These are phyloP conservation scores for Xerus inauris DNA, from an alignment of 2,113 vertebrate genomes.

Conservation along the genomic window DNA sequence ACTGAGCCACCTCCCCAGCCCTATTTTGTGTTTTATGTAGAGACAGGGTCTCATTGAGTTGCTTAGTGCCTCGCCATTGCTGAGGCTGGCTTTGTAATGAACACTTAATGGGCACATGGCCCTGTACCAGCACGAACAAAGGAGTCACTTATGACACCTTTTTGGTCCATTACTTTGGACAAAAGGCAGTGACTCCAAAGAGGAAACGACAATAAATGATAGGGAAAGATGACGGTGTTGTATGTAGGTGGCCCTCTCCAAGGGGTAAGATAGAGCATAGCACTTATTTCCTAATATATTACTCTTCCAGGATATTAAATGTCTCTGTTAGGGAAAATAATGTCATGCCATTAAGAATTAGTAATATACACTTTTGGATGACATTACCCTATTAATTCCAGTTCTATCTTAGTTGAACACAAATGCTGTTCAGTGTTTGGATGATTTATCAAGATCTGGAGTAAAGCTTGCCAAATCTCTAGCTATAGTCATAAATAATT, in stretches of 20 bases:
- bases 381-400: conserved; percentile 63
- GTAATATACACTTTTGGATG: conserved; percentile 49
- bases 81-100: too few relatives aligned
- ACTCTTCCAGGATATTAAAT: conserved; percentile 64
- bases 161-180: conserved; percentile 35
- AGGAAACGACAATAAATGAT: conserved; percentile 33
- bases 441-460: conserved; percentile 71
- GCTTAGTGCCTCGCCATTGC: too few relatives aligned
- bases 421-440: conserved; percentile 66
- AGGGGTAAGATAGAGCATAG: background rate
- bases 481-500: conserved; percentile 72
- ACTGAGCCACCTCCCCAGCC: too few relatives aligned
- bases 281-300: conserved; percentile 29
- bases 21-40: too few relatives aligned
- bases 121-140: background rate
- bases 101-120: background rate
- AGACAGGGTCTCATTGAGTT: too few relatives aligned
- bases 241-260: background rate
- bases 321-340: conserved; percentile 65
- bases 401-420: conserved; percentile 64
- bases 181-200: conserved; percentile 44
- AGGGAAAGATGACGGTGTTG: conserved; percentile 23
- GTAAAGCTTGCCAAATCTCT: conserved; percentile 68
- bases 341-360: conserved; percentile 62
- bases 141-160: background rate